Evolutionary conservation across 64 coral and sea anemone species (phyloP), one percentile per base, ranked within the genome.

Genomic region (Trachythela sp.): DNA sequence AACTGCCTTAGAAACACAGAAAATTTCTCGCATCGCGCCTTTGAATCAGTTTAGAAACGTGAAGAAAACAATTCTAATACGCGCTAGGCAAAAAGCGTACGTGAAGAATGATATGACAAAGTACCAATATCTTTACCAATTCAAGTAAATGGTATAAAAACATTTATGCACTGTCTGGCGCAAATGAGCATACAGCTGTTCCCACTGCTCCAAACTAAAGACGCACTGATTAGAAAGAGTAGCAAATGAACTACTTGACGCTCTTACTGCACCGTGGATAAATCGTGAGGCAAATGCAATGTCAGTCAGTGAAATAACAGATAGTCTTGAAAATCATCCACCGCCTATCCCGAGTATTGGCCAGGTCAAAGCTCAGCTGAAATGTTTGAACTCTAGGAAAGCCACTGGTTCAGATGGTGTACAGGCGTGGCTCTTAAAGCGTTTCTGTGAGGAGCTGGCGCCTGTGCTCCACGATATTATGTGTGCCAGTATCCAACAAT

Each of bases 121-220:
- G n/a, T n/a, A n/a, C n/a, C n/a, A n/a, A n/a, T n/a, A n/a, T n/a
- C n/a, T n/a, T n/a, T n/a, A n/a, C n/a, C n/a, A n/a, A n/a, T n/a
- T n/a, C n/a, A n/a, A n/a, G n/a, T n/a, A n/a, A n/a, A n/a, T n/a
- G n/a, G n/a, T n/a, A n/a, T n/a, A n/a, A 84, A 39, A 83, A 36
- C 39, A 84, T 87, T 48, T 92, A 54, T 20, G 68, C 68, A 36
- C 71, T 84, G 17, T 87, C 64, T 84, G 90, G 90, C n/a, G 72
- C 85, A 13, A 27, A 90, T 4, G n/a, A 71, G 27, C 35, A 41
- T 48, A 48, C 71, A 17, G 39, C 40, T 77, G 77, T 27, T 49
- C 88, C 70, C 50, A 83, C 35, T 40, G 70, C 42, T 39, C 88
- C 70, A n/a, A 83, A 89, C 37, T 4, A 89, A 89, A 49, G 20